Conservation (phyloP, 2,113 vertebrate species). For the Acanthisitta chloris region DNA sequence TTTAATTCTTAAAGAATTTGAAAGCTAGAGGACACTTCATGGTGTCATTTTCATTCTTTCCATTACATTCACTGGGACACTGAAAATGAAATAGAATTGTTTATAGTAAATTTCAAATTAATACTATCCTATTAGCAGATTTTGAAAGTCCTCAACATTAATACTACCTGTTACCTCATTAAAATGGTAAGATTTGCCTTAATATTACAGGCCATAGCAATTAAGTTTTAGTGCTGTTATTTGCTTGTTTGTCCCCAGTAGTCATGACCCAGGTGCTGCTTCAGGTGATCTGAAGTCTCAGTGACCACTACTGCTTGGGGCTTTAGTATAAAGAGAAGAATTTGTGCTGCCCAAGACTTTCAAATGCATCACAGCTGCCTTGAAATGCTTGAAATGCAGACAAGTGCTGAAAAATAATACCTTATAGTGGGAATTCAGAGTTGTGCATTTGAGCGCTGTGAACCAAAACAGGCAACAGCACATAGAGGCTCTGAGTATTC, state of each 20-base stretch:
- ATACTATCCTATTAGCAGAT: neutral
- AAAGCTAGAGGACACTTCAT: neutral
- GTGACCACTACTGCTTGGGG: neutral
- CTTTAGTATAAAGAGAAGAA: neutral
- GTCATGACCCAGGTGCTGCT: neutral
- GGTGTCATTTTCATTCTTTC: neutral
- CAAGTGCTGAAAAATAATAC: neutral
- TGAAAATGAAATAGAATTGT: neutral
- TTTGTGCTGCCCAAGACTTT: neutral
- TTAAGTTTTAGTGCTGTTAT: neutral
- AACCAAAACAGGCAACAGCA: neutral
- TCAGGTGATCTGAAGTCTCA: neutral
- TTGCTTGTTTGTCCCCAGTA: neutral
- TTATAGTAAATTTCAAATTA: neutral
- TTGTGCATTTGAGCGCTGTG: neutral
- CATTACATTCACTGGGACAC: neutral
- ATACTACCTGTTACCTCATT: neutral
- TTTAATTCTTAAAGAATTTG: neutral
- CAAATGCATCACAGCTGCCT: neutral
- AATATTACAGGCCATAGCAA: neutral
- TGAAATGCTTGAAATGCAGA: neutral
- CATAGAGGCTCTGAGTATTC: neutral
- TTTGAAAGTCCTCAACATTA: neutral
- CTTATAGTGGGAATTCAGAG: neutral
- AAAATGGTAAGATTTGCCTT: neutral